A percentile compares a stretch with the other conserved stretches of the same genome.
Conservation (phyloP, 2,888 invertebrate species). For the Drosophila kambysellisi region DNA sequence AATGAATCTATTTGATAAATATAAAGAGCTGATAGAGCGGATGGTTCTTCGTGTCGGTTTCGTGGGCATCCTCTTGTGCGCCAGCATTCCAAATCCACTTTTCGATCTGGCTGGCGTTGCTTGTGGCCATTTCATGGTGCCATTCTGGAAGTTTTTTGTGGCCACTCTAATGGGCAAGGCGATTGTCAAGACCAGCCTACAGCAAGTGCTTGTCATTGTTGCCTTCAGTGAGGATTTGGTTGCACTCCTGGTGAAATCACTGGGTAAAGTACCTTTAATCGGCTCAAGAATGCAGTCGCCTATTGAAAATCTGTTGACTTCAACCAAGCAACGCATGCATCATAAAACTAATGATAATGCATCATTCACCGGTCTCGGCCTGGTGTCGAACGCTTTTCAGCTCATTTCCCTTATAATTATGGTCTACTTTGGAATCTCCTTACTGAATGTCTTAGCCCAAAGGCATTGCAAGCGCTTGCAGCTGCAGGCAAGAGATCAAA, state of each 20-base stretch:
- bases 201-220: slow-evolving; percentile 97
- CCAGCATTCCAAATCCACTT: slow-evolving; percentile 98
- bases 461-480: slow-evolving; percentile 90
- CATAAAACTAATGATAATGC: slow-evolving; percentile 77
- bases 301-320: slow-evolving; percentile 92
- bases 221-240: slow-evolving; percentile 97
- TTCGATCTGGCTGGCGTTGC: slow-evolving; percentile 99
- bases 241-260: slow-evolving; percentile 88
- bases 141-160: slow-evolving; percentile 99
- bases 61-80: slow-evolving; percentile 97
- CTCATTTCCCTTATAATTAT: slow-evolving; percentile 96
- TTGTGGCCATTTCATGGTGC: slow-evolving; percentile 99
- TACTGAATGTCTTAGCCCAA: slow-evolving; percentile 98
- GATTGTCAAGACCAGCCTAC: slow-evolving; percentile 98
- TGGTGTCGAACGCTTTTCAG: slow-evolving; percentile 90
- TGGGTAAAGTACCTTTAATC: slow-evolving; percentile 90
- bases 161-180: slow-evolving; percentile 99
- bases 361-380: slow-evolving; percentile 86
- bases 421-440: slow-evolving; percentile 96
- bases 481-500: slow-evolving; percentile 74
- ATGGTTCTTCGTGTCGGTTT: slow-evolving; percentile 97
- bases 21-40: slow-evolving; percentile 93
- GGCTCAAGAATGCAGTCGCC: slow-evolving; percentile 94
- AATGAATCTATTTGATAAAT: slow-evolving; percentile 89
- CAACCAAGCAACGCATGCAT: slow-evolving; percentile 93